Evolutionary conservation across 1,140 invertebrate genomes (phyloP).

Genomic region (Phthorimaea operculella): DNA sequence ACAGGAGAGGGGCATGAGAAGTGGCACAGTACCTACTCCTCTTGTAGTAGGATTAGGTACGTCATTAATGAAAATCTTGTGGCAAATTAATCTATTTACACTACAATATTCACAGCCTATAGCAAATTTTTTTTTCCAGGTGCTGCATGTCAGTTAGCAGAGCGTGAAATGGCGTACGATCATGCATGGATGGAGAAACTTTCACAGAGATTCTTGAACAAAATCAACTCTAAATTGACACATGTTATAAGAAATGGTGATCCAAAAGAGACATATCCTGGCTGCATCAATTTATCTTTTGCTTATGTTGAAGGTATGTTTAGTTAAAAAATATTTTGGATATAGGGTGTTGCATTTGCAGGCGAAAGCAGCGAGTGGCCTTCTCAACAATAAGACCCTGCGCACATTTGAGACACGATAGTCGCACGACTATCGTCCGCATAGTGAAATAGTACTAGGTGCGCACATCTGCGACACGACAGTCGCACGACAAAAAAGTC

Average conservation of each 20-base stretch:
- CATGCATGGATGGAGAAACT: slow-evolving; percentile 84
- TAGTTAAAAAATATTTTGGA: too few relatives aligned
- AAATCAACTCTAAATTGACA: slow-evolving; percentile 79
- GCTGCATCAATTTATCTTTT: slow-evolving; percentile 98
- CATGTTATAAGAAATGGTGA: slow-evolving; percentile 97
- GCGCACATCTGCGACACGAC: too few relatives aligned
- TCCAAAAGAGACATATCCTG: slow-evolving; percentile 86
- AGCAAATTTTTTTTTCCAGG: slow-evolving; percentile 71
- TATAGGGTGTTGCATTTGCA: too few relatives aligned
- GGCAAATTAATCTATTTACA: too few relatives aligned
- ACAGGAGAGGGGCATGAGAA: slow-evolving; percentile 95
- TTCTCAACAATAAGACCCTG: too few relatives aligned
- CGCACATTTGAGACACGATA: too few relatives aligned
- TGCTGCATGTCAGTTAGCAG: slow-evolving; percentile 86
- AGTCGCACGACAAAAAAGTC: too few relatives aligned
- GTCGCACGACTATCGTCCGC: too few relatives aligned
- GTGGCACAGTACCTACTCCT: slow-evolving; percentile 96
- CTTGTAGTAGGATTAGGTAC: slow-evolving; percentile 87
- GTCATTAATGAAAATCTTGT: background rate
- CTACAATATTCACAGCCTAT: too few relatives aligned
- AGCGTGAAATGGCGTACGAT: slow-evolving; percentile 92
- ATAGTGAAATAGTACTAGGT: too few relatives aligned
- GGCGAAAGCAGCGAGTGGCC: too few relatives aligned
- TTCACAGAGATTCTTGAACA: slow-evolving; percentile 83
- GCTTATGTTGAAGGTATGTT: slow-evolving; percentile 93